phyloP scores from a whole-genome alignment of 2,888 invertebrate genomes.

The Cactoblastis cactorum region DNA sequence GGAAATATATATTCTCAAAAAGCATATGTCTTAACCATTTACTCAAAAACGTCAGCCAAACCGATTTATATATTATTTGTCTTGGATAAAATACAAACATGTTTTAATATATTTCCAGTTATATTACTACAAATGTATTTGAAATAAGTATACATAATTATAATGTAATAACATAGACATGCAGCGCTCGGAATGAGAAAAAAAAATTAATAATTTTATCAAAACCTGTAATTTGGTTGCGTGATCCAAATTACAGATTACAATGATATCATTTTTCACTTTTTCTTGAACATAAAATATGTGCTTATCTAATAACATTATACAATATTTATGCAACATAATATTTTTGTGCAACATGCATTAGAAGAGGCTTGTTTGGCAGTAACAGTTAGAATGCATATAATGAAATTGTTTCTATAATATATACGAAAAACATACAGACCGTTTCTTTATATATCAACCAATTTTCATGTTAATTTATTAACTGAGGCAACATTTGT shows the following conservation, averaged over 20 bases:
- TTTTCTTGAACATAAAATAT: not conserved
- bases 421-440: not conserved
- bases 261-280: not conserved
- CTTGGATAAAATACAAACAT: too few species aligned
- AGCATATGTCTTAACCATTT: too few species aligned
- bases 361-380: not conserved
- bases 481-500: too few species aligned
- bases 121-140: not conserved
- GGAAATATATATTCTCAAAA: too few species aligned
- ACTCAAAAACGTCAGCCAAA: not conserved
- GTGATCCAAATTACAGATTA: too few species aligned
- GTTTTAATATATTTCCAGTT: not conserved
- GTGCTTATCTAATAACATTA: not conserved
- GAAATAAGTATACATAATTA: not conserved
- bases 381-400: not conserved
- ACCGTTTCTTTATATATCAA: not conserved
- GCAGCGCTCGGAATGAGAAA: not conserved
- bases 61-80: not conserved
- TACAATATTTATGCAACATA: not conserved
- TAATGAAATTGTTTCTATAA: not conserved
- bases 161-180: not conserved
- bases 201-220: too few species aligned
- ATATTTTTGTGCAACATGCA: not conserved
- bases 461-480: not conserved
- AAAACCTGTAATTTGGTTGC: too few species aligned